phyloP scores from a whole-genome alignment of 2,113 vertebrate species.

The Actenoides hombroni region DNA sequence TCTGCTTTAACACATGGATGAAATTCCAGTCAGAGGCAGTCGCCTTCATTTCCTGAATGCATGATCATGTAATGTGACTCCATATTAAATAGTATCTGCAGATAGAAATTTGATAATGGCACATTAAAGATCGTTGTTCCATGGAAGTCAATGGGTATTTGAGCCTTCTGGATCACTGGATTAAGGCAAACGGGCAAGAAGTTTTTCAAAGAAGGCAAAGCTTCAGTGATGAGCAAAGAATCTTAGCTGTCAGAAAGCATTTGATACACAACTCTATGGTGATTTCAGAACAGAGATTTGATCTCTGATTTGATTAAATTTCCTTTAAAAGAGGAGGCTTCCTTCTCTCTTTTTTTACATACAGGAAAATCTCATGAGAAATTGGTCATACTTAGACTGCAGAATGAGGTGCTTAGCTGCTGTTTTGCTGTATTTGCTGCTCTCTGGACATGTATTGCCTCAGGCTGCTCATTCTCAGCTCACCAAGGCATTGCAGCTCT shows the following conservation, averaged over 20 bases:
- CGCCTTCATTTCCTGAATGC: conserved; percentile 42
- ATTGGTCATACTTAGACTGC: background rate
- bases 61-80: background rate
- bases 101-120: background rate
- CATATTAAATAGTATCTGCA: background rate
- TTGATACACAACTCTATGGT: background rate
- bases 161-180: background rate
- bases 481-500: background rate
- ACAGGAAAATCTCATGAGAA: background rate
- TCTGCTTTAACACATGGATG: conserved; percentile 10
- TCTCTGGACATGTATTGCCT: conserved; percentile 49
- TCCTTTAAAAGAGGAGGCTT: background rate
- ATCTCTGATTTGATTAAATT: background rate
- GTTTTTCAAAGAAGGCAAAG: background rate
- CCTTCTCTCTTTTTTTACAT: background rate
- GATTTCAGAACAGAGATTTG: background rate
- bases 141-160: background rate
- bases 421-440: background rate
- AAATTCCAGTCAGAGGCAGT: conserved; percentile 45
- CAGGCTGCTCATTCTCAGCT: conserved; percentile 36
- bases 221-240: background rate
- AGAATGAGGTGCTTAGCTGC: background rate
- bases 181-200: background rate
- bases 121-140: background rate
- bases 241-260: background rate